These are phyloP conservation scores for Sebastes vulpes DNA, from an alignment of 2,797 vertebrate species.

Conservation along the genomic window DNA sequence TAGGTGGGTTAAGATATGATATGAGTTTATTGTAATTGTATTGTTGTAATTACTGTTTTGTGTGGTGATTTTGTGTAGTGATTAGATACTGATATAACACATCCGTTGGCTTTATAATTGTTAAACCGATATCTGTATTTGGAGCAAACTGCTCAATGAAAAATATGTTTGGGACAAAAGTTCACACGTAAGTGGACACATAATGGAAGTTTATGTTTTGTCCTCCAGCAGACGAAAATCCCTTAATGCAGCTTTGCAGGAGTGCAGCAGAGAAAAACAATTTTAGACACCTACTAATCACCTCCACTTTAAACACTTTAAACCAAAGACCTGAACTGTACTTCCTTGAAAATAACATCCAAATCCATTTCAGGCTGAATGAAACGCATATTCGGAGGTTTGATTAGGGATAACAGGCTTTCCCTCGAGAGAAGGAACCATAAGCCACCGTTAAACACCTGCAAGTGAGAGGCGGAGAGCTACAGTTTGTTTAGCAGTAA, in stretches of 20 bases:
- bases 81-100: no score
- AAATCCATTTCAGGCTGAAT: conserved; percentile 11
- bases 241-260: neutral
- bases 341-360: neutral
- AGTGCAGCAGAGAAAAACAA: neutral
- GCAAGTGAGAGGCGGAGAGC: neutral
- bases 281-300: neutral
- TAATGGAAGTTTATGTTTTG: neutral
- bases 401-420: conserved; percentile 19
- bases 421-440: neutral
- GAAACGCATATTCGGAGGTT: neutral
- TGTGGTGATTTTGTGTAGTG: no score
- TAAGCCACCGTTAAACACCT: conserved; percentile 30
- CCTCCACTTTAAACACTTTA: neutral
- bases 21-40: no score
- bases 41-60: no score
- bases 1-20: no score
- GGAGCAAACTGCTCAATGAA: no score
- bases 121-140: no score
- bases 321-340: neutral
- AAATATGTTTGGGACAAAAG: neutral
- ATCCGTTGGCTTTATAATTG: no score
- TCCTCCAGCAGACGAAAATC: neutral
- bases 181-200: neutral
- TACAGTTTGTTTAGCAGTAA: conserved; percentile 11